Base-by-base conservation (phyloP, 2,888 invertebrate genomes). In the Hanleya hanleyi region DNA sequence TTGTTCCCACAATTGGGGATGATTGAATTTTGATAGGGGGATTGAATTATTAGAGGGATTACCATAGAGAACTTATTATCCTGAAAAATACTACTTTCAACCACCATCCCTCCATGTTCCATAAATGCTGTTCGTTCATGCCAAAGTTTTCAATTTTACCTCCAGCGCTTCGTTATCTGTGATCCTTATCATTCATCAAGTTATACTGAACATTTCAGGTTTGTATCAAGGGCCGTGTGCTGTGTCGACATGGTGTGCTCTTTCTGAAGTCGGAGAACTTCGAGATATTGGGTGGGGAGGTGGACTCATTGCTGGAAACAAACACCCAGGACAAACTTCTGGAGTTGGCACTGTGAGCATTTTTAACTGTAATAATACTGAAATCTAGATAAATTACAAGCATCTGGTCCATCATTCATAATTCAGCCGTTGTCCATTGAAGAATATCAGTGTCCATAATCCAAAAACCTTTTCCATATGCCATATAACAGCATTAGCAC, bases 201-300 rank as follows among this genome's bases (percentile, higher is more conserved):
- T 67, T 37, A 29, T 32, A 26, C 12, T 65, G 66, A 15, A 51
- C 66, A 35, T 62, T 68, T n/a, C 47, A 88, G 88, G 73, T 88
- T 38, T 67, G 94, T 78, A 91, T 95, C 18, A 93, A 92, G 90
- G 95, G 95, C 0, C 94, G 94, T 9, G 90, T 95, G n/a, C 92
- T 92, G 73, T 94, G 95, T 84, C 92, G 95, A 47, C 91, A 93
- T 74, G 95, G 95, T 0, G 92, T 94, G 73, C 85, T 96, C 49
- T 91, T 95, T 74, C 93, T 94, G 73, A 93, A 93, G 70, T 89
- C 90, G 62, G 91, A 93, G 66, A 86, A 89, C 73, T 86, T 95
- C 5, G 92, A 92, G 77, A 89, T 94, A 71, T 87, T 95, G 0
- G 95, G 95, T 0, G 96, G 96, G 0, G 94, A 95, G 89, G 94